Evolutionary conservation across 2,888 invertebrate genomes (phyloP).

Genomic region (Dolichopus griseipennis): DNA sequence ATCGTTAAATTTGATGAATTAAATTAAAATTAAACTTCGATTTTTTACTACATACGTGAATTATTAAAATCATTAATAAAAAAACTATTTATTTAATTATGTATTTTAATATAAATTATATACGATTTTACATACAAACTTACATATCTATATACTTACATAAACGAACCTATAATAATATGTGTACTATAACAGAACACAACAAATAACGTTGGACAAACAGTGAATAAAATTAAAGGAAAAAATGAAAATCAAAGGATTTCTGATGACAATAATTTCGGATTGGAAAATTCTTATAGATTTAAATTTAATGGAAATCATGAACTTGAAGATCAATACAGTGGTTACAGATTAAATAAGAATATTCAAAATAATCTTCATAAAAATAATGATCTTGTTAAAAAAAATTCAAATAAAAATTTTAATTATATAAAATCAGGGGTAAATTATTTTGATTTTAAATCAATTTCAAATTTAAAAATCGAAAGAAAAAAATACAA

Average conservation of each 20-base stretch:
- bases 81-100: too few relatives aligned
- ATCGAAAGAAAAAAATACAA: too few relatives aligned
- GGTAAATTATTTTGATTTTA: neutral
- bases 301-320: neutral
- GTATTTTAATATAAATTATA: too few relatives aligned
- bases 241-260: neutral
- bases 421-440: neutral
- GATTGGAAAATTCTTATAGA: neutral
- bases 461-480: too few relatives aligned
- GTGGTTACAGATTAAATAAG: neutral
- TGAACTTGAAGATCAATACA: neutral
- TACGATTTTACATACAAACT: too few relatives aligned
- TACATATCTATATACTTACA: too few relatives aligned
- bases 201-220: conserved; percentile 10
- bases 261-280: neutral
- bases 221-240: neutral
- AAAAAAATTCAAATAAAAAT: neutral
- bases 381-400: neutral
- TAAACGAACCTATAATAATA: neutral
- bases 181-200: conserved; percentile 6
- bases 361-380: neutral
- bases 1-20: too few relatives aligned
- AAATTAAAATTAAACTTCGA: too few relatives aligned
- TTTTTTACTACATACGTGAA: too few relatives aligned
- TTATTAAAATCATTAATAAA: too few relatives aligned